Evolutionary conservation across 2,888 invertebrate genomes (phyloP).

Genomic region (Micropterix aruncella): DNA sequence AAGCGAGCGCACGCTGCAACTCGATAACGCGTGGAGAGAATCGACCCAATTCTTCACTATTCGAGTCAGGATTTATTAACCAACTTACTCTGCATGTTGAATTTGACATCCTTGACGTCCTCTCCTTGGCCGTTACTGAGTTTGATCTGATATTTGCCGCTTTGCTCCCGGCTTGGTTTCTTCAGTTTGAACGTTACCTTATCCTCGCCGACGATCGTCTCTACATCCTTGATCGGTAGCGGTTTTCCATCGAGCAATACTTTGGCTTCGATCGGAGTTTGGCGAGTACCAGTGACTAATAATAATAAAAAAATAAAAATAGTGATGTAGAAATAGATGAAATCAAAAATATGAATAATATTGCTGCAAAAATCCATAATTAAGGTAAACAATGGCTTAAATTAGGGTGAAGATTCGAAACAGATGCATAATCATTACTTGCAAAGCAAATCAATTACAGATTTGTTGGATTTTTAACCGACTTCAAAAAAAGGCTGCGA

Average conservation of each 20-base stretch:
- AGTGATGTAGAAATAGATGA: slow-evolving; percentile 2
- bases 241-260: slow-evolving; percentile 84
- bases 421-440: no score
- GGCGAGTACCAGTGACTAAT: slow-evolving; percentile 75
- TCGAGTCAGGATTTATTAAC: no score
- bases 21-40: no score
- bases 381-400: neutral
- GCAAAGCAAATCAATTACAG: no score
- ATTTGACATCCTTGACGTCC: slow-evolving; percentile 67
- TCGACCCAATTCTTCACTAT: no score
- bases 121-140: slow-evolving; percentile 90
- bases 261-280: slow-evolving; percentile 81
- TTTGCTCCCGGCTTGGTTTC: slow-evolving; percentile 72
- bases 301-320: slow-evolving; percentile 7
- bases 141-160: slow-evolving; percentile 88
- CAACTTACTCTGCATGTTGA: slow-evolving; percentile 65
- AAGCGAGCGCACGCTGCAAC: no score
- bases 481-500: no score
- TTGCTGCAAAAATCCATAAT: neutral
- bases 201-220: slow-evolving; percentile 83
- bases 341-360: neutral
- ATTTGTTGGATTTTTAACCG: no score
- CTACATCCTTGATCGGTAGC: slow-evolving; percentile 76
- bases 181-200: slow-evolving; percentile 84
- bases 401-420: no score